Percentiles rank a stretch among this genome's conserved stretches.
Conservation (phyloP, 64 coral and sea anemone species). For the Catalaphyllia jardinei region DNA sequence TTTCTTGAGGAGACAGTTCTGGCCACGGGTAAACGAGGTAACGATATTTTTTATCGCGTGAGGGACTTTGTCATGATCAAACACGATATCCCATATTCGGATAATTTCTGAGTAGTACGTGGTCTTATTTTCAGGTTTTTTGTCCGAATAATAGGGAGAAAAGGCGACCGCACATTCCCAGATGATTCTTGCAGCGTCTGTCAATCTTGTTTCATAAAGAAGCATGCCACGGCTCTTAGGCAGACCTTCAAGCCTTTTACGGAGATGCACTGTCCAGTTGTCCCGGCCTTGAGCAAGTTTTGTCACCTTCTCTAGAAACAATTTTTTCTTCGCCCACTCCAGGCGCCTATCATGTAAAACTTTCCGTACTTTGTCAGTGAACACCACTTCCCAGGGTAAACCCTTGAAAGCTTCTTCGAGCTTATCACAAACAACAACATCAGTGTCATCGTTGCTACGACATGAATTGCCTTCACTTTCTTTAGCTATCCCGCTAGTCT, state of each 20-base stretch:
- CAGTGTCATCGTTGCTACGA: neutral
- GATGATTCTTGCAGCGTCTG: slow-evolving; percentile 39
- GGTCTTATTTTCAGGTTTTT: neutral
- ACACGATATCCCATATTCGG: slow-evolving; percentile 87
- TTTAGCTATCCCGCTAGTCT: neutral
- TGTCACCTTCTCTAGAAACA: slow-evolving; percentile 36
- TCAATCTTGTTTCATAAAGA: slow-evolving; percentile 46
- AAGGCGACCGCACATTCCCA: slow-evolving; percentile 70
- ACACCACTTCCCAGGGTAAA: slow-evolving; percentile 66
- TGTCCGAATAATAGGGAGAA: slow-evolving; percentile 37
- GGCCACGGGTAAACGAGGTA: slow-evolving; percentile 77
- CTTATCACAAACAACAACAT: neutral
- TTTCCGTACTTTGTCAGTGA: slow-evolving; percentile 49
- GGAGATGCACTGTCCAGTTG: slow-evolving; percentile 45
- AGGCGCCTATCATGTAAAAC: slow-evolving; percentile 20
- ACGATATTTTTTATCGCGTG: slow-evolving; percentile 77
- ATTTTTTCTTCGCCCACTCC: neutral
- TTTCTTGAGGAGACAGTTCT: slow-evolving; percentile 74
- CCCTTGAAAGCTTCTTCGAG: slow-evolving; percentile 28
- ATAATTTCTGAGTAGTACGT: slow-evolving; percentile 85
- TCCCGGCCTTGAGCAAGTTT: slow-evolving; percentile 51
- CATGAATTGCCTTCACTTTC: neutral
- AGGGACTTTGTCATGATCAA: slow-evolving; percentile 65
- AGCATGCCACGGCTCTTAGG: slow-evolving; percentile 34
- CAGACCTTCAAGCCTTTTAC: slow-evolving; percentile 46